Base-by-base conservation (phyloP, 2,797 vertebrate species). In the Pogonophryne albipinna region DNA sequence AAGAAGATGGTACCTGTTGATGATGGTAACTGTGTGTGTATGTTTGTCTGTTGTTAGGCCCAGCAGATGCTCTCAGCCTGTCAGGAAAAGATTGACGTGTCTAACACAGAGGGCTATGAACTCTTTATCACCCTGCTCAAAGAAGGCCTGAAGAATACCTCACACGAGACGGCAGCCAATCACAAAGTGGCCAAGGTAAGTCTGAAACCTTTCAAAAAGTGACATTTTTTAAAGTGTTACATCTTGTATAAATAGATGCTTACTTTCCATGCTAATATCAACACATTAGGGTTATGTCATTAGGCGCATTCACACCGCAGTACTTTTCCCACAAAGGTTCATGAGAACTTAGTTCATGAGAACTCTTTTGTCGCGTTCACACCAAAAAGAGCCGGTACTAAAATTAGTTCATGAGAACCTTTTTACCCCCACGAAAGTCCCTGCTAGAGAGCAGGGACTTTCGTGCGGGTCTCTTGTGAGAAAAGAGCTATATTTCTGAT, bases 151-250 rank as follows among this genome's bases (percentile, higher is more conserved):
- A 99, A 99, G 96, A 99, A 97, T 96, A 99, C 97, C 96, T 99
- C 98, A 93, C 97, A 99, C 10, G 98, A 99, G 95, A 99, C 98
- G 16, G 98, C 98, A 93, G 98, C 97, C 94, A 99, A 97, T 95
- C 98, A 99, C 94, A 99, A 99, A 96, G 98, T 99, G 95, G 98
- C 98, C 83, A 99, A 99, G 97, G 98, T 99, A 86, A 94, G 95
- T 85, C 14, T n/a, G 14, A 20, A 4, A 47, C 38, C 11, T 27
- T 7, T 15, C 4, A 46, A 6, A 53, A 52, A 3, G 13, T 46
- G 15, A 1, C 23, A n/a, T 38, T 34, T 3, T 34, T 56, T 61
- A 23, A 23, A 23, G 23, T 23, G 23, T 27, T 20, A 2, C 10
- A 19, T 23, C 19, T 20, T 50, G 14, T 47, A 2, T 59, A 4